Evolutionary conservation across 2,113 vertebrate species (phyloP), one percentile per base, ranked within the genome.

Genomic region (Elanus axillaris): DNA sequence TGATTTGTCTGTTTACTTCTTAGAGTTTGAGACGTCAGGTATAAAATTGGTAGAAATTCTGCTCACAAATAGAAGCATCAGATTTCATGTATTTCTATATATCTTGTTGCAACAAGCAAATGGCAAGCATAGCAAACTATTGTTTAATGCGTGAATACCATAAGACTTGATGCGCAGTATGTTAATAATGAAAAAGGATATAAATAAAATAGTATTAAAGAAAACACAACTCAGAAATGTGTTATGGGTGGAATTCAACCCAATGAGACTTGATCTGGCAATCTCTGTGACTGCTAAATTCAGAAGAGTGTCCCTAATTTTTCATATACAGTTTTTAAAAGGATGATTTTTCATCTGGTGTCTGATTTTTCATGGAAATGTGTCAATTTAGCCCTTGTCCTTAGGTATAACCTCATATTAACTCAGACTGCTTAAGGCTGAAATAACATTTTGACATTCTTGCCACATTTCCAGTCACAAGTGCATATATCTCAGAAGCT

Each of bases 391-490:
- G 72, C 31, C 34, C 40, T 83, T 50, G 34, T 96, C 31, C 72
- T 71, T 52, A 76, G 29, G 7, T 84, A 4, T 89, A 60, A 83
- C 47, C 52, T 95, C 9, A 6, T 85, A 47, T 90, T 72, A 89
- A 92, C 60, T 58, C 45, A 87, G 59, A 56, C 58, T 77, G 15
- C 38, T 60, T 60, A 59, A 82, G 53, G 71, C 32, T 75, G 38
- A 60, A 73, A 77, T 71, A 91, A 88, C 7, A 15, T 48, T 83
- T 88, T 95, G 67, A 40, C 29, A 40, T 80, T 97, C 86, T 73
- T 79, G 60, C 77, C 53, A 86, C 40, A 78, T 84, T 56, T 60
- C 73, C 66, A 84, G 80, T 60, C 76, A 72, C 36, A 77, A 80
- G 64, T 89, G 36, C 52, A 74, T 83, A 11, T 38, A 68, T 90